These are phyloP conservation scores for Cisticola juncidis DNA, from an alignment of 2,113 vertebrate genomes.

Conservation along the genomic window DNA sequence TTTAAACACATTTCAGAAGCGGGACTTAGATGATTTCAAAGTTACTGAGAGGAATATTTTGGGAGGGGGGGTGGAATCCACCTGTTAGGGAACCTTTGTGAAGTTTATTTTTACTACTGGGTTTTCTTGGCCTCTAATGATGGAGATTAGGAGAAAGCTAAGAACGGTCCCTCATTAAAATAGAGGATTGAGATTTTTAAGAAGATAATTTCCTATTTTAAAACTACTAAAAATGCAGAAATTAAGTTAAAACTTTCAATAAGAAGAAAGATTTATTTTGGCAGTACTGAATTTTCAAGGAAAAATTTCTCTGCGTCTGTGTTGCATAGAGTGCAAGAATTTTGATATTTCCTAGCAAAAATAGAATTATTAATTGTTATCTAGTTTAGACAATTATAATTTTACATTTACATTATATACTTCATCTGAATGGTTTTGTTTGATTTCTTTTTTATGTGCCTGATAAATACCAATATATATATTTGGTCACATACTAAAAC, in stretches of 20 bases:
- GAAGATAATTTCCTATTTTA: background rate
- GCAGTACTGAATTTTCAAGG: background rate
- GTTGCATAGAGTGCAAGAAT: background rate
- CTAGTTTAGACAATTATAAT: background rate
- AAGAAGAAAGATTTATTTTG: background rate
- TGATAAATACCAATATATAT: background rate
- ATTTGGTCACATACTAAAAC: background rate
- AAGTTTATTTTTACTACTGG: background rate
- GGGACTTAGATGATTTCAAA: background rate
- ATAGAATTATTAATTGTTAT: background rate
- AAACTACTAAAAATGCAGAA: background rate
- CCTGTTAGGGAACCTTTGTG: background rate
- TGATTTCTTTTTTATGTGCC: background rate
- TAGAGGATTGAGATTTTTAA: background rate
- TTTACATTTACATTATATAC: background rate
- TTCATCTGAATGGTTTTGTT: background rate
- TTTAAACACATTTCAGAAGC: background rate
- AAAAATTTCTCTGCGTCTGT: background rate
- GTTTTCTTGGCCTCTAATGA: background rate
- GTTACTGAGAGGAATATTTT: background rate
- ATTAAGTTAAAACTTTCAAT: background rate
- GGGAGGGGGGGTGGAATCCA: rapidly evolving
- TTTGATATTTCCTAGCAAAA: background rate
- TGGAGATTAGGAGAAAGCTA: background rate
- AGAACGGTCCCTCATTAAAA: background rate